Base-by-base conservation (phyloP, 2,888 invertebrate genomes). In the Chalcosyrphus nemorum region DNA sequence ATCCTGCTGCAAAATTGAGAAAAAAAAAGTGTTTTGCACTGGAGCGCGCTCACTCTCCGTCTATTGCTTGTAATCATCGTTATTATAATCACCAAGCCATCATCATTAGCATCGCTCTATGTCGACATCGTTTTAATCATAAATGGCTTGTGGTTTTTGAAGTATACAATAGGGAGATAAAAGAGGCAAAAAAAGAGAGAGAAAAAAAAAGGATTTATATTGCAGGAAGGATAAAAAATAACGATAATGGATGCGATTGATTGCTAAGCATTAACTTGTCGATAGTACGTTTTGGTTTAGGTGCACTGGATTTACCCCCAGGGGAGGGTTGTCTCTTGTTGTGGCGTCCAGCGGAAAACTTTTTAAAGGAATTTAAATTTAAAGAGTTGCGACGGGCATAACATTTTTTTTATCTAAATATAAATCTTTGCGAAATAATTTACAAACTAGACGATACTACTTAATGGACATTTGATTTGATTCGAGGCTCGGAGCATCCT, bases 41-140 rank as follows among this genome's bases (percentile, higher is more conserved):
- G 47, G 80, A 75, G 74, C 56, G 74, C 74, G 70, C 65, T 61
- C 74, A 50, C 84, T 54, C 45, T 41, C 24, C 15, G n/a, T 57
- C 56, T 77, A 82, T 77, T 70, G 78, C 72, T 82, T 68, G 82
- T 74, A 82, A 75, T 84, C 84, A 84, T 84, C 84, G 82, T 82
- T 80, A 84, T 84, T 84, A 74, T 80, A 80, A 84, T 84, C 84
- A 84, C 84, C 74, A 74, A 84, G 84, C 74, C 84, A 84, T 84
- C 84, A 84, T 84, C 84, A 84, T 84, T 84, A 84, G 84, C 61
- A 70, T 70, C 54, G 70, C 70, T 77, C 70, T 63, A 63, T 45
- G 77, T 75, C 84, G 84, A 80, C 80, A 84, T 80, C 84, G 74
- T 80, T 84, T 84, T 84, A 84, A 84, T 84, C 84, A 84, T 84